Evolutionary conservation across 2,113 vertebrate genomes (phyloP), one percentile per base, ranked within the genome.

Genomic region (Ceyx margarethae): DNA sequence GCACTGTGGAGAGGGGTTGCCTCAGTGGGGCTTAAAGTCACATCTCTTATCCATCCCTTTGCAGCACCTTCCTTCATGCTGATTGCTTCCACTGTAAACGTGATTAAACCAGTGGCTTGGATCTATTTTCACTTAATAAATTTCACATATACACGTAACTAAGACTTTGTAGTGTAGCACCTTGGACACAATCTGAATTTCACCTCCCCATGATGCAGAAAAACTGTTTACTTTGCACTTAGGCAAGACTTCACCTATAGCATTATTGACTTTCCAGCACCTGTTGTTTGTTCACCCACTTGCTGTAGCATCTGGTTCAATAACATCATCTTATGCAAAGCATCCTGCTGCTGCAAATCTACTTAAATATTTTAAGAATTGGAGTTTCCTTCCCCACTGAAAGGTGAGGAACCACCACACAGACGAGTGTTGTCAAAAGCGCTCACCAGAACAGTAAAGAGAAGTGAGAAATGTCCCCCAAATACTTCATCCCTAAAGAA

Each of bases 171-270:
- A 71, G 33, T 46, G 64, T 64, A 61, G 90, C 60, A 82, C 58
- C 79, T 87, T 91, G 79, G 71, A 89, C 78, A 58, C 91, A 82
- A 76, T 60, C 87, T 72, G 56, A 64, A 46, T 73, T 92, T 73
- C 33, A 28, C 28, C 9, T 79, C 20, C 53, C 13, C 0, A 0
- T 48, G 71, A 82, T 82, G 67, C 42, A 62, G 72, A n/a, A 62
- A 8, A 64, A 19, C 22, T 85, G 67, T 89, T 95, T 94, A 67
- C 81, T 94, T 80, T 92, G 50, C 67, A 73, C 54, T 73, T 42
- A 50, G 31, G 37, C 58, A n/a, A 42, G 46, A 50, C 28, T 87
- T 75, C 25, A 48, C 46, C 60, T 31, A 3, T 33, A 66, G 25
- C 18, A 2, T 45, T 84, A 81, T 19, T 69, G 85, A 65, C 46